Evolutionary conservation across 2,888 invertebrate species (phyloP).

Genomic region (Spilarctia lutea): DNA sequence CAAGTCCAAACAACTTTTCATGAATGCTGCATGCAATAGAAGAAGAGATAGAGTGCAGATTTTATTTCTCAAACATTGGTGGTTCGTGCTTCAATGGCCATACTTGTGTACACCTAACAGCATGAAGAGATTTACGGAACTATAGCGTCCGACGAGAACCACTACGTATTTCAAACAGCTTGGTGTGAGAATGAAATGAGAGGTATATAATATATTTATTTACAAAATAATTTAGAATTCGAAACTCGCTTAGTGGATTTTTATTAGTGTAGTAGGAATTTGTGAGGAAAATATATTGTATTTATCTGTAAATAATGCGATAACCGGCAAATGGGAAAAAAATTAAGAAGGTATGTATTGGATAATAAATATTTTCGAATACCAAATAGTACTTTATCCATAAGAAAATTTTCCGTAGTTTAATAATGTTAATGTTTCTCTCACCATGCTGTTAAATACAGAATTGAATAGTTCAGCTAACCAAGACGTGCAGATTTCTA

Average conservation of each 20-base stretch:
- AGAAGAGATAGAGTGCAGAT: conserved; percentile 83
- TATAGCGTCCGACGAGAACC: conserved; percentile 23
- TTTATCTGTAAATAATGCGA: not conserved
- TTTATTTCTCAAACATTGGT: conserved; percentile 59
- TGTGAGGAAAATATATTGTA: no score
- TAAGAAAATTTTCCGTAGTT: not conserved
- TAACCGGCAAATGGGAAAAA: not conserved
- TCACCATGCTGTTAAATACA: conserved; percentile 1
- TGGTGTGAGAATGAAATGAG: not conserved
- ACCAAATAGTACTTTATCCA: no score
- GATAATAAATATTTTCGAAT: no score
- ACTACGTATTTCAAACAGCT: conserved; percentile 8
- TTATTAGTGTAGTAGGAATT: no score
- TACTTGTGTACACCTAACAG: conserved; percentile 53
- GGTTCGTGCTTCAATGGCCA: conserved; percentile 60
- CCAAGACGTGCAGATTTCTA: conserved; percentile 34
- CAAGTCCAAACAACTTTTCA: conserved; percentile 93
- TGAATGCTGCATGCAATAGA: conserved; percentile 92
- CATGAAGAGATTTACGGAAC: conserved; percentile 33
- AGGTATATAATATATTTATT: not conserved
- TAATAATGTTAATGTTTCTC: not conserved
- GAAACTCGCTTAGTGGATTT: not conserved
- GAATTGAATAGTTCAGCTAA: not conserved
- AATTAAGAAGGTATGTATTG: no score
- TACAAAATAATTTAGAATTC: not conserved